Percentiles rank a stretch among this genome's conserved stretches.
Conservation (phyloP, 2,797 vertebrate species). For the Aeoliscus strigatus region DNA sequence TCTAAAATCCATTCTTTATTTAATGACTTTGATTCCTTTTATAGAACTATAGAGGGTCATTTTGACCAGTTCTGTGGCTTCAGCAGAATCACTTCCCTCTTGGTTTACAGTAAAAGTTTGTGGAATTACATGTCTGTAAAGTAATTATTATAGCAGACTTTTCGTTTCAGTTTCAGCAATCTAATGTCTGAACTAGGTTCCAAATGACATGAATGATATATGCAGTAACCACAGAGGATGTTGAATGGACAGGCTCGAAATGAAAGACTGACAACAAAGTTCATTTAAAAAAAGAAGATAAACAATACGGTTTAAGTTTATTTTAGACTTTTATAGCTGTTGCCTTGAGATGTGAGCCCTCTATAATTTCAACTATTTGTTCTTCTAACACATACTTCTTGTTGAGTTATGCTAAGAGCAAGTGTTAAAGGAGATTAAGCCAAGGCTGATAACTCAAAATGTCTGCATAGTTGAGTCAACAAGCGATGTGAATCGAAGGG, state of each 20-base stretch:
- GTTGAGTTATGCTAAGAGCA: slow-evolving; percentile 26
- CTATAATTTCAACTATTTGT: slow-evolving; percentile 24
- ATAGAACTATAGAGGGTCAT: slow-evolving; percentile 3
- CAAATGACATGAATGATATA: neutral
- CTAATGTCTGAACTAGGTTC: neutral
- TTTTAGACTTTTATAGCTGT: too few species aligned
- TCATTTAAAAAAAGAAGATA: neutral
- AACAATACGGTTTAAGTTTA: slow-evolving; percentile 1
- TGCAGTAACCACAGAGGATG: too few species aligned
- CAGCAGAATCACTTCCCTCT: slow-evolving; percentile 37
- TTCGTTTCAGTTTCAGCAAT: slow-evolving; percentile 8
- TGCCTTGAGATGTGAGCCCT: too few species aligned
- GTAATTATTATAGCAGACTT: slow-evolving; percentile 7
- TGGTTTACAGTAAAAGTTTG: slow-evolving; percentile 7
- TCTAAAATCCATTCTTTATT: slow-evolving; percentile 40
- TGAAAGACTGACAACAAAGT: neutral
- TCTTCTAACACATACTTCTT: slow-evolving; percentile 14
- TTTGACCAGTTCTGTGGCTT: neutral
- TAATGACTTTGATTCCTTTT: slow-evolving; percentile 38
- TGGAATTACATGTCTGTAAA: slow-evolving; percentile 13
- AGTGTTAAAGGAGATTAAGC: slow-evolving; percentile 48
- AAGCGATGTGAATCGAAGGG: slow-evolving; percentile 45
- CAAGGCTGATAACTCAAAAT: slow-evolving; percentile 49
- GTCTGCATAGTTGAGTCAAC: slow-evolving; percentile 42
- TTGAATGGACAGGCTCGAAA: too few species aligned